Percentiles rank a stretch among this genome's conserved stretches.
These are phyloP conservation scores for Nesometra sesokonis DNA, from an alignment of 35 echinoderm and acorn worm species.

Conservation along the genomic window DNA sequence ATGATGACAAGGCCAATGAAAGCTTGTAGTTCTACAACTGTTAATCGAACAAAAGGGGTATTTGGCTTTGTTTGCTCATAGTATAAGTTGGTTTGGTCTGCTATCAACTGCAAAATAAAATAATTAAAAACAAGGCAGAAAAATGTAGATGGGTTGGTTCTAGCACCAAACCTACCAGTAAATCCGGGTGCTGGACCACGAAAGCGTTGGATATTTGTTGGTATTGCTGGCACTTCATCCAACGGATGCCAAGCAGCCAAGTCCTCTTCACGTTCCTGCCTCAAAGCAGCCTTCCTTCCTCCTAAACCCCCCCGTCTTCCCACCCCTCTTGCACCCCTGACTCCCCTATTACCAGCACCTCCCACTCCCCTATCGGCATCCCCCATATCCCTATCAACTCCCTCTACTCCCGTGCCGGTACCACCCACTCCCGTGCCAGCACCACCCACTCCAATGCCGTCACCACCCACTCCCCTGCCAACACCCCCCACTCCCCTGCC, in stretches of 20 bases:
- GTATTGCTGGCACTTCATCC: background rate
- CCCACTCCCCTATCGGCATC: background rate
- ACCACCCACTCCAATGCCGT: background rate
- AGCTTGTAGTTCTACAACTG: background rate
- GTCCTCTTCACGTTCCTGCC: background rate
- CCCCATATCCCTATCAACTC: background rate
- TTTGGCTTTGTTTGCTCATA: background rate
- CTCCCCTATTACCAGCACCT: background rate
- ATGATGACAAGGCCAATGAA: background rate
- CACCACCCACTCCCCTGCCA: background rate
- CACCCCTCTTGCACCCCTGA: background rate
- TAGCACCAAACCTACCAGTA: background rate
- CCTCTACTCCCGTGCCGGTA: background rate
- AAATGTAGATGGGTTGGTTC: too few relatives aligned
- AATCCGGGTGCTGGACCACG: background rate
- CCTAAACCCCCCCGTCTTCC: background rate
- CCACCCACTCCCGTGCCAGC: background rate
- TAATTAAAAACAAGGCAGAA: background rate
- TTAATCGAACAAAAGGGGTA: background rate
- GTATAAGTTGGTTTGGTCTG: background rate
- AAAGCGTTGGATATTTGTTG: background rate
- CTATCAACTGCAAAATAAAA: background rate
- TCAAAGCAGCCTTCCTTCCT: background rate
- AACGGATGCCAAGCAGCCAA: background rate
- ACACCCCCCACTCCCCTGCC: background rate